Base-by-base conservation (phyloP, 1,140 invertebrate genomes). In the Listronotus oregonensis region DNA sequence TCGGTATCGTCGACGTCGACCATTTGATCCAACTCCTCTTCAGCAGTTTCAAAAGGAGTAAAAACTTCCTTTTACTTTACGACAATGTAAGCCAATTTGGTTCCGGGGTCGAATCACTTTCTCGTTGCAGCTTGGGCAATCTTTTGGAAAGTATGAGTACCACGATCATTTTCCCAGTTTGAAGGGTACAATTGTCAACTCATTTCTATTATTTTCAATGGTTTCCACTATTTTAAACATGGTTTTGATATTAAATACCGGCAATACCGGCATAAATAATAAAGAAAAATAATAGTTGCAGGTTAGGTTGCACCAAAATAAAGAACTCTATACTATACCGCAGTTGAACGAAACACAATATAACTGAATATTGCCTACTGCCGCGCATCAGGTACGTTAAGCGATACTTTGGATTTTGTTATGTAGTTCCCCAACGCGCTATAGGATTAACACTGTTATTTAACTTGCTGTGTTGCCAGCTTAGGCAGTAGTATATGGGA, bases 1-100 rank as follows among this genome's bases (percentile, higher is more conserved):
- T 55, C 52, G 52, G 52, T 55, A 4, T 55, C 52, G 21, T 55
- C 39, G 52, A 21, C 32, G 15, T 55, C 39, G 32, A 55, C 34
- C 52, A 55, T 55, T 55, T 39, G 52, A 17, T 55, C 37, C 52
- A 55, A 55, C 52, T 55, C 34, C 34, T 55, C 32, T 42, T 55
- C 52, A 55, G 52, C 52, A 34, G 34, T 55, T 55, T 55, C 52
- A 15, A 55, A 55, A 2, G 39, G 21, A 12, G 32, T 55, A 40
- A 55, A 55, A 55, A 55, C 32, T 39, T 39, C 39, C 52, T 42
- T 55, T 55, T 31, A 55, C 52, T 55, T 55, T 27, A 55, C 12
- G 52, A 32, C 52, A 55, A 55, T 42, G 39, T 42, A 55, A 55
- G 32, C 52, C 52, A 55, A 42, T 39, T 55, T 55, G 52, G 34